Percentiles rank a stretch among this genome's conserved stretches.
These are phyloP conservation scores for Pomatostomus ruficeps DNA, from an alignment of 2,113 vertebrate species.

Conservation along the genomic window DNA sequence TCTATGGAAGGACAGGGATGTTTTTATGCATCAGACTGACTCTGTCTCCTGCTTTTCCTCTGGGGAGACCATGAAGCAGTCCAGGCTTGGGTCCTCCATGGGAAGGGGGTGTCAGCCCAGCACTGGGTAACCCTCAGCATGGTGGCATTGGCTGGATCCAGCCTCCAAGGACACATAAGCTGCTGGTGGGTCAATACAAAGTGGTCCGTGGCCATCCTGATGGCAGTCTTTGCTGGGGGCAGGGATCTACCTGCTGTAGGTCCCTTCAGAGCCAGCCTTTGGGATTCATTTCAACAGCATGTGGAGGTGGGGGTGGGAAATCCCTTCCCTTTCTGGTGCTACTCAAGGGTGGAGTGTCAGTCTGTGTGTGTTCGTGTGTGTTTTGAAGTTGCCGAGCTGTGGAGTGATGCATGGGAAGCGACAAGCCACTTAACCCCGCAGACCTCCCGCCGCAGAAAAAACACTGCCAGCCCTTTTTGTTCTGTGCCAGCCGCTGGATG, in stretches of 20 bases:
- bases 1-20: neutral
- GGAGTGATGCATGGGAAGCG: neutral
- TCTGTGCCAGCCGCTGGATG: neutral
- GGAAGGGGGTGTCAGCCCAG: neutral
- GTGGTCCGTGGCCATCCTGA: accelerated
- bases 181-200: neutral
- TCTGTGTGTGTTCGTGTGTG: neutral
- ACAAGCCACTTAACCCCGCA: neutral
- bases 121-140: neutral
- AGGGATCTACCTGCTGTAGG: neutral
- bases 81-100: neutral
- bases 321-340: neutral
- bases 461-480: neutral
- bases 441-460: neutral
- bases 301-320: neutral
- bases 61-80: neutral
- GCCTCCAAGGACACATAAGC: neutral
- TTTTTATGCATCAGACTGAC: neutral
- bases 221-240: neutral
- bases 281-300: accelerated
- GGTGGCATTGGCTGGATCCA: neutral
- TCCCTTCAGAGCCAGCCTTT: neutral
- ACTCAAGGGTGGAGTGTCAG: neutral
- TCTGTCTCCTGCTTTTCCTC: neutral
- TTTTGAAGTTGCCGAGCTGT: accelerated